These are phyloP conservation scores for Euphydryas editha DNA, from an alignment of 2,888 invertebrate species.

Conservation along the genomic window DNA sequence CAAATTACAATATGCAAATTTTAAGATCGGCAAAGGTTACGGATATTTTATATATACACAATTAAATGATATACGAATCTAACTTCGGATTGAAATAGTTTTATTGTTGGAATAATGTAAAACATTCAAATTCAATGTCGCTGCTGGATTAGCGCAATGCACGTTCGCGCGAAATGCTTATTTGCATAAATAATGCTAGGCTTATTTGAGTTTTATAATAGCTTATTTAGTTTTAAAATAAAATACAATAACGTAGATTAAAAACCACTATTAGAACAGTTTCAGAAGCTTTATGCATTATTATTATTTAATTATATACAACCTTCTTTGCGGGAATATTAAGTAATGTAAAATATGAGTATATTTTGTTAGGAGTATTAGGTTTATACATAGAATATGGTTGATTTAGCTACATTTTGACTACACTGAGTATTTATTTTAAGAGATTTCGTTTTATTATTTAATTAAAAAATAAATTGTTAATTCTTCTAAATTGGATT, in stretches of 20 bases:
- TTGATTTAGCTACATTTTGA: too few species aligned
- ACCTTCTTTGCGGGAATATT: too few species aligned
- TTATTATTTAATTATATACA: background rate
- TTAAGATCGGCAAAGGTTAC: background rate
- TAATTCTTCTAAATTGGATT: background rate
- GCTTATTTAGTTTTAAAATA: background rate
- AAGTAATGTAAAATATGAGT: background rate
- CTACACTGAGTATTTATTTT: too few species aligned
- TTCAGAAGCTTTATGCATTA: background rate
- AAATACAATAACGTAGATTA: background rate
- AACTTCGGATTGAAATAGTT: background rate
- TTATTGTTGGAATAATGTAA: background rate
- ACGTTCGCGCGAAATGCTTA: conserved; percentile 21
- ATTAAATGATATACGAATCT: background rate
- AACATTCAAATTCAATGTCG: conserved; percentile 5
- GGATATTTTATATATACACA: too few species aligned
- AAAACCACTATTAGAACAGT: background rate
- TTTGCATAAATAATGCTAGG: conserved; percentile 32
- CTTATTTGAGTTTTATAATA: conserved; percentile 16
- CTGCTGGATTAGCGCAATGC: conserved; percentile 20
- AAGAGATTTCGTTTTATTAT: background rate
- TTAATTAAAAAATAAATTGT: background rate
- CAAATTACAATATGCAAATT: background rate
- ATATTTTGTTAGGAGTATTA: background rate
- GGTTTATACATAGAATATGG: too few species aligned